Evolutionary conservation across 2,113 vertebrate genomes (phyloP).

Genomic region (Syngnathus typhle): DNA sequence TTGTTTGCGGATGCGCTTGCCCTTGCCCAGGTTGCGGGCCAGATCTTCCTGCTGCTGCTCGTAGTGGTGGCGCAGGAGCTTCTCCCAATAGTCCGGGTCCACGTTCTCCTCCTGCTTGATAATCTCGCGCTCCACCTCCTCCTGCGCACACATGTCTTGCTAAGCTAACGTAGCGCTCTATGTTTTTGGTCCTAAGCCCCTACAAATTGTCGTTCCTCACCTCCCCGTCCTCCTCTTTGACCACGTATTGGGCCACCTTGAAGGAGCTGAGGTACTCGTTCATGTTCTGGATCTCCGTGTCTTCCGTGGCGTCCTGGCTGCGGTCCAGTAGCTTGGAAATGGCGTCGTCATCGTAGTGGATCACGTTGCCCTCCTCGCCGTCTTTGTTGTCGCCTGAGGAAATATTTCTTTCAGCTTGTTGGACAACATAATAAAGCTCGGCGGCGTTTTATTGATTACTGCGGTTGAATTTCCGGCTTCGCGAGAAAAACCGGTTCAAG

Average conservation of each 20-base stretch:
- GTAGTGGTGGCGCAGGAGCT: constrained; percentile 92
- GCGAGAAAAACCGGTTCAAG: too few species aligned
- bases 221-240: constrained; percentile 96
- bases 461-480: neutral
- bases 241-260: constrained; percentile 98
- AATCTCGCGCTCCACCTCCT: constrained; percentile 95
- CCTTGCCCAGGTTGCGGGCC: constrained; percentile 92
- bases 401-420: neutral
- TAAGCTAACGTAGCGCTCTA: neutral
- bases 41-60: constrained; percentile 98
- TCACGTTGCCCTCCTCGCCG: constrained; percentile 91
- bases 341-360: constrained; percentile 92
- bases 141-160: constrained; percentile 62
- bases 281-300: constrained; percentile 98
- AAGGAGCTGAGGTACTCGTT: constrained; percentile 99
- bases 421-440: neutral
- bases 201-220: constrained; percentile 65
- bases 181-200: neutral
- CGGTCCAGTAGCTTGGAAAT: constrained; percentile 95
- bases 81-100: constrained; percentile 98
- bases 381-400: constrained; percentile 88
- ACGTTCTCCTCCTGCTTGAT: constrained; percentile 99
- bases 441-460: neutral
- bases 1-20: constrained; percentile 93
- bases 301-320: constrained; percentile 89